A percentile compares a stretch with the other conserved stretches of the same genome.
Conservation (phyloP, 2,888 invertebrate species). For the Antitype chi region DNA sequence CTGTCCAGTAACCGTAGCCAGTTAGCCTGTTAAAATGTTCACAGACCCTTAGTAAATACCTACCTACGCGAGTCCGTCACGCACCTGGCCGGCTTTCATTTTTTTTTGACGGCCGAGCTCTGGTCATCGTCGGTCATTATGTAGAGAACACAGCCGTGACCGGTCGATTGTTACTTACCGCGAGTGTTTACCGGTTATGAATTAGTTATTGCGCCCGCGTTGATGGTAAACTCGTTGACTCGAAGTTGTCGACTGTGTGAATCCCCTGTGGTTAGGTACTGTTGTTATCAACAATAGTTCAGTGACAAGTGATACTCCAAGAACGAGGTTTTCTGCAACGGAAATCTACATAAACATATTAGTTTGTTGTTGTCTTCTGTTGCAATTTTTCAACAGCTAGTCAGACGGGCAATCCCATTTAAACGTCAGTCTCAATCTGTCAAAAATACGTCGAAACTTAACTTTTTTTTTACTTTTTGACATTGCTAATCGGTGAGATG, state of each 20-base stretch:
- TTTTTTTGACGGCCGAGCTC: slow-evolving; percentile 20
- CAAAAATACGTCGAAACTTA: not conserved
- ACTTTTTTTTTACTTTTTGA: not conserved
- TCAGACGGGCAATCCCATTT: not conserved
- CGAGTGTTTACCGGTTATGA: not conserved
- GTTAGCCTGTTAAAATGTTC: not conserved
- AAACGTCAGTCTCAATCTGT: not conserved
- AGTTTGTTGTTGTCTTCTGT: not conserved
- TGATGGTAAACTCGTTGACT: not conserved
- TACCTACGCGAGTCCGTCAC: slow-evolving; percentile 15
- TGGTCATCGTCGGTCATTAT: slow-evolving; percentile 29
- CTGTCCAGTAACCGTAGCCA: not conserved
- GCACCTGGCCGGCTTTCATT: slow-evolving; percentile 15
- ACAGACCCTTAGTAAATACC: slow-evolving; percentile 9
- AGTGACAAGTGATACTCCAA: not conserved
- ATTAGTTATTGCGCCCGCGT: slow-evolving; percentile 23
- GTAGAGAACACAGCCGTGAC: slow-evolving; percentile 21
- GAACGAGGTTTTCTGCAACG: not conserved
- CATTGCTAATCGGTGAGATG: not conserved
- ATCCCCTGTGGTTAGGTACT: not conserved
- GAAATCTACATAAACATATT: too few relatives aligned
- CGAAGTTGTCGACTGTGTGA: not conserved
- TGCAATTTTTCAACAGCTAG: not conserved
- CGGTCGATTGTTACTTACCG: slow-evolving; percentile 19
- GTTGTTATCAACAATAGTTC: not conserved